A percentile compares a stretch with the other conserved stretches of the same genome.
phyloP scores from a whole-genome alignment of 2,113 vertebrate species.

The Malurus cyaneus region DNA sequence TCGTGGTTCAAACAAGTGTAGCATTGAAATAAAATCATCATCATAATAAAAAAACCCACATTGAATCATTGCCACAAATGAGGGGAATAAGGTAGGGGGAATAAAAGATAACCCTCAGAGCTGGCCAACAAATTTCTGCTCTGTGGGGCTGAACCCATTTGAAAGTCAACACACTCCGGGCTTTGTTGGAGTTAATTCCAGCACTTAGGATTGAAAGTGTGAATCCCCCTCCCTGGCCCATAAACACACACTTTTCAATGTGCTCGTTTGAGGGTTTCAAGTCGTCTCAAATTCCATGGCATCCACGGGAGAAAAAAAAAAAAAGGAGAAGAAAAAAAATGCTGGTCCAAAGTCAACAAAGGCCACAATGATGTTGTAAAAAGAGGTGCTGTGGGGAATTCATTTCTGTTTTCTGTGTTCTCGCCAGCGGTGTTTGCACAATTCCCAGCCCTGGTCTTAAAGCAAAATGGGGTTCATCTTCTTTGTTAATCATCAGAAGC shows the following conservation, averaged over 20 bases:
- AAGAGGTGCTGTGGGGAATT: constrained; percentile 27
- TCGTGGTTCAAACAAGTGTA: no score
- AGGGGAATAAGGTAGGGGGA: no score
- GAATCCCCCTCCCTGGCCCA: constrained; percentile 8
- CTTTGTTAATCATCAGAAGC: not conserved
- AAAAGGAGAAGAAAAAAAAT: not conserved
- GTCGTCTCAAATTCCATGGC: constrained; percentile 44
- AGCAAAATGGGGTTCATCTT: not conserved
- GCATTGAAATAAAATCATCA: no score
- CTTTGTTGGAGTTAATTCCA: constrained; percentile 58
- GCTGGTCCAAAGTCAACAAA: constrained; percentile 49
- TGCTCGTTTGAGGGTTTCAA: constrained; percentile 24
- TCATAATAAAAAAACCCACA: no score
- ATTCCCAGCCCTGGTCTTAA: not conserved
- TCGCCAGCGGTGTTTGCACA: not conserved
- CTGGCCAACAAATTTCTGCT: not conserved
- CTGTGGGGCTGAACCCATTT: constrained; percentile 19
- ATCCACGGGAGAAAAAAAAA: not conserved
- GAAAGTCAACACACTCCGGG: constrained; percentile 38
- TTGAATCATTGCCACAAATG: no score
- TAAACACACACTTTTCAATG: constrained; percentile 45
- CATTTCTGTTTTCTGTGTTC: not conserved
- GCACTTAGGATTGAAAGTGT: constrained; percentile 40
- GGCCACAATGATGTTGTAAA: constrained; percentile 29
- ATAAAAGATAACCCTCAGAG: not conserved